Evolutionary conservation across 2,797 vertebrate genomes (phyloP), one percentile per base, ranked within the genome.

Genomic region (Tiaroga cobitis): DNA sequence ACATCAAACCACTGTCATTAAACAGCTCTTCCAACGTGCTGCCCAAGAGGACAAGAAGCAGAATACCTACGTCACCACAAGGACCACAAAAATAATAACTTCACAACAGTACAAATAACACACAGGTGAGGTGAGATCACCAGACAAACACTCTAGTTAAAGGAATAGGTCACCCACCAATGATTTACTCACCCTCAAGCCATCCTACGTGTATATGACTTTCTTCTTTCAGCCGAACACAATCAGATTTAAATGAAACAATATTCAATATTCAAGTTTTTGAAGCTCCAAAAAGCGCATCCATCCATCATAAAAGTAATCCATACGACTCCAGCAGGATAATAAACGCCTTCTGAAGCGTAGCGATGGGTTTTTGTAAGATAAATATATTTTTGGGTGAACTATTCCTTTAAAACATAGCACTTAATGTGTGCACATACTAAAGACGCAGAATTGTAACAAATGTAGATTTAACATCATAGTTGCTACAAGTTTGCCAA

Each of bases 61-160:
- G 39, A 73, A 49, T 4, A 29, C 49, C 39, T 34, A 18, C 2
- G 39, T 85, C 56, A 63, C 70, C 81, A 61, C 70, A 82, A 63
- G 73, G 26, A 82, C 56, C 54, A 59, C 69, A 74, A 74, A 43
- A 61, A 56, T 37, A 41, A 80, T 16, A 68, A 69, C 59, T 41
- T 68, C n/a, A 77, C 83, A 80, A 46, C 65, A 61, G 21, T 61
- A 43, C 67, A 63, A 43, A 63, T 49, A 39, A 85, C 74, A 81
- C 29, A 81, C 32, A n/a, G 34, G 34, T 43, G n/a, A 78, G 15
- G 39, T 15, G 51, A 68, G 63, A 29, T 78, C 24, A 41, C 43
- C 74, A 78, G 29, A 77, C 34, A 83, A 51, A 56, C 61, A 84
- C 75, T 54, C 43, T 51, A 67, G 32, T 76, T 10, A 54, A 63